Conservation (phyloP, 2,113 vertebrate genomes). For the Channa argus region DNA sequence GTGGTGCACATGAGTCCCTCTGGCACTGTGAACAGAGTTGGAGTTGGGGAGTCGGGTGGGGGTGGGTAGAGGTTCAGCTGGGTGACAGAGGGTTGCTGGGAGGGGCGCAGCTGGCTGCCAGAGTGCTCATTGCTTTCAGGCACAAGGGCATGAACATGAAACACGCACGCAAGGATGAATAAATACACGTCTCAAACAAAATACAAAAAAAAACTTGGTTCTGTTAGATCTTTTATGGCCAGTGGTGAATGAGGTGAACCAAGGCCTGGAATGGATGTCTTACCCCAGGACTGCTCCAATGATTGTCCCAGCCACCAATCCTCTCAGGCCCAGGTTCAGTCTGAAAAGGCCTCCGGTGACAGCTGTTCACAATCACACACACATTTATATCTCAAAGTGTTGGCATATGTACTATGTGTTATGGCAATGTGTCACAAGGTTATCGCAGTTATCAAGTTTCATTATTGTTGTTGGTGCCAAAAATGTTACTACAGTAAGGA, state of each 20-base stretch:
- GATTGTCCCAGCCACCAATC: constrained; percentile 84
- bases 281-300: constrained; percentile 89
- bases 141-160: constrained; percentile 18
- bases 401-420: neutral
- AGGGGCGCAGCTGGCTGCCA: constrained; percentile 81
- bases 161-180: constrained; percentile 3
- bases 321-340: constrained; percentile 87
- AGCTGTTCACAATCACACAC: constrained; percentile 73
- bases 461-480: neutral
- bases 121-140: constrained; percentile 53
- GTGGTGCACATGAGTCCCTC: constrained; percentile 78
- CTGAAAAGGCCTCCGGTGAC: constrained; percentile 90
- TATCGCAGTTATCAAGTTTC: too few species aligned
- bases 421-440: too few species aligned
- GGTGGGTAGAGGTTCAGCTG: constrained; percentile 66
- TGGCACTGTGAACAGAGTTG: constrained; percentile 64
- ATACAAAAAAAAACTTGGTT: neutral
- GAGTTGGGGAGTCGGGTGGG: constrained; percentile 4
- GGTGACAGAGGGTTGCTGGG: constrained; percentile 74
- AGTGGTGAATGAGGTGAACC: neutral
- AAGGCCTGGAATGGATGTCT: constrained; percentile 52
- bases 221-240: neutral
- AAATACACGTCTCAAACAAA: neutral
- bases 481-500: neutral
- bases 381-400: constrained; percentile 1